These are phyloP conservation scores for Tautogolabrus adspersus DNA, from an alignment of 2,113 vertebrate genomes.

Conservation along the genomic window DNA sequence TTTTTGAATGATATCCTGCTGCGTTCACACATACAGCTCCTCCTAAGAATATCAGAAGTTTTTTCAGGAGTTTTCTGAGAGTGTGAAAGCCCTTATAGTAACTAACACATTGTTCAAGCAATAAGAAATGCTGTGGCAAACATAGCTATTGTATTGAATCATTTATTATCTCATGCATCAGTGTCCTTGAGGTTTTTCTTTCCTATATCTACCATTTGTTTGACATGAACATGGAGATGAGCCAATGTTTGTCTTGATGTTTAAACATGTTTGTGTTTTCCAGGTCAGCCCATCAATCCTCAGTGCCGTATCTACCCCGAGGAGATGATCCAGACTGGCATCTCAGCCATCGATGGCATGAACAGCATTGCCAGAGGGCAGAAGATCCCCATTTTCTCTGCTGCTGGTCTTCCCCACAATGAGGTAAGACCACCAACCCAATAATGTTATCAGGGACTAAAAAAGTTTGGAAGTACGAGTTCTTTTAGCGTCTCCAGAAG, in stretches of 20 bases:
- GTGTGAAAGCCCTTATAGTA: too few relatives aligned
- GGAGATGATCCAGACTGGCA: constrained; percentile 89
- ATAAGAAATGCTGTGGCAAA: too few relatives aligned
- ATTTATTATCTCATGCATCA: too few relatives aligned
- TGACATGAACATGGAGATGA: background rate
- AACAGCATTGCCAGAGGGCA: constrained; percentile 88
- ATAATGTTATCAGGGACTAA: background rate
- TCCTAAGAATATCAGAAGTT: too few relatives aligned
- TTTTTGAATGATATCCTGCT: too few relatives aligned
- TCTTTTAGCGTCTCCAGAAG: too few relatives aligned
- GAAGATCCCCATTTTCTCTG: constrained; percentile 89
- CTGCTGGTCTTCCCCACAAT: constrained; percentile 87
- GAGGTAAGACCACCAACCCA: constrained; percentile 75
- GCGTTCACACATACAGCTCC: too few relatives aligned
- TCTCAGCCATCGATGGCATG: constrained; percentile 88
- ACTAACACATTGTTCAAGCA: too few relatives aligned
- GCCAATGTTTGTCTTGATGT: background rate
- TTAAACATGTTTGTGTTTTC: background rate
- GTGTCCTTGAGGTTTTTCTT: too few relatives aligned
- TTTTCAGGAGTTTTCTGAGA: too few relatives aligned
- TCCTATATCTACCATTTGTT: background rate
- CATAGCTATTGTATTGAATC: too few relatives aligned
- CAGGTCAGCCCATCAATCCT: constrained; percentile 88
- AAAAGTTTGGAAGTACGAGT: too few relatives aligned
- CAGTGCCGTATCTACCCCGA: constrained; percentile 89